Conservation (phyloP, 2,113 vertebrate species). For the Nesogale talazaci region DNA sequence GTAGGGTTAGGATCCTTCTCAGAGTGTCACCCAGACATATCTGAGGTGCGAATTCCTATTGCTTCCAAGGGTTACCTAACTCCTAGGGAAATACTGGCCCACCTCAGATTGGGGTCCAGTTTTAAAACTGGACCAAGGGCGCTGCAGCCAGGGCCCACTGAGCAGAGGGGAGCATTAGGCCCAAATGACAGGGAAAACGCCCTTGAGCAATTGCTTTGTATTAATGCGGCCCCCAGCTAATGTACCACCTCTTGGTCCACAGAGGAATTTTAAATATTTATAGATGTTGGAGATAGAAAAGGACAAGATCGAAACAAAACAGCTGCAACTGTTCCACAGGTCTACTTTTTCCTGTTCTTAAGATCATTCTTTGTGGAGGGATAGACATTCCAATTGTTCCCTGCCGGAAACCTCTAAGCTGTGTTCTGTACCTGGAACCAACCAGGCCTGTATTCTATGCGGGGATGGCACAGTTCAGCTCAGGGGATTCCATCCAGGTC, state of each 20-base stretch:
- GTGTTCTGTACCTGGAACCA: neutral
- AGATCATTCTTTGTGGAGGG: neutral
- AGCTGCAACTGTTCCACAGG: neutral
- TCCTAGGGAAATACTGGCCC: neutral
- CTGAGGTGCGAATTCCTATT: neutral
- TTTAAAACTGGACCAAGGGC: slow-evolving; percentile 12
- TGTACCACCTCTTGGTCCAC: rapidly evolving
- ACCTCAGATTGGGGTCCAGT: neutral
- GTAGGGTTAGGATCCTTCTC: neutral
- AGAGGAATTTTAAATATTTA: neutral
- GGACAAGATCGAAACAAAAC: neutral
- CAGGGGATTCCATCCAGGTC: slow-evolving; percentile 8
- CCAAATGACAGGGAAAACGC: neutral
- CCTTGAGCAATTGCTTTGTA: neutral
- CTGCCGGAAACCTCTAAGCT: neutral
- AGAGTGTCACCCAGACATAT: neutral
- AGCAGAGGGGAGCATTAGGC: neutral
- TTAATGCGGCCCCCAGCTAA: neutral
- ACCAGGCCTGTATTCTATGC: neutral
- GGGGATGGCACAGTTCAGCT: neutral
- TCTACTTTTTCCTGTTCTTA: neutral
- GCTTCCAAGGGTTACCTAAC: neutral
- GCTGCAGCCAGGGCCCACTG: neutral
- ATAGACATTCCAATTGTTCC: neutral
- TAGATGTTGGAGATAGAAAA: neutral